phyloP scores from a whole-genome alignment of 2,888 invertebrate genomes.

The Aspidiotus destructor region DNA sequence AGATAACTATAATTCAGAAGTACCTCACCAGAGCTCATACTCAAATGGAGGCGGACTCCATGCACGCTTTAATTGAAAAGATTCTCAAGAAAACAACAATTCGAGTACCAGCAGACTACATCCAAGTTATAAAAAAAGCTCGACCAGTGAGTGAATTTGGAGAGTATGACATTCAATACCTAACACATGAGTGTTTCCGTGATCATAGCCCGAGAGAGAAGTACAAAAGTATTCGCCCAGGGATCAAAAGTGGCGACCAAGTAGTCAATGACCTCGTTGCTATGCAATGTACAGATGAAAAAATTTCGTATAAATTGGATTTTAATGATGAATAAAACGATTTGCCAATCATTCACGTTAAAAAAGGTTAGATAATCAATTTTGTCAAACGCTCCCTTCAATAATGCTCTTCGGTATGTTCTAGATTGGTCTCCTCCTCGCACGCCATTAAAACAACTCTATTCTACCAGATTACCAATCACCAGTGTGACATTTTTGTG shows the following conservation, averaged over 20 bases:
- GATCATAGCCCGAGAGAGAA: neutral
- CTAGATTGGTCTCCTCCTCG: neutral
- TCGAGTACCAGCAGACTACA: neutral
- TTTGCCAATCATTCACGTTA: neutral
- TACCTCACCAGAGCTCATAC: neutral
- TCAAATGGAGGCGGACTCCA: neutral
- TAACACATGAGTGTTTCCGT: neutral
- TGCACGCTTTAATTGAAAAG: neutral
- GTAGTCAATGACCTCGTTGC: neutral
- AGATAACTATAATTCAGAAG: neutral
- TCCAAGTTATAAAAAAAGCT: neutral
- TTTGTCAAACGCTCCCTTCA: neutral
- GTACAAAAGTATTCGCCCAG: neutral
- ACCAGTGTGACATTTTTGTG: too few relatives aligned
- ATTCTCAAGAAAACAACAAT: neutral
- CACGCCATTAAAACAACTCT: neutral
- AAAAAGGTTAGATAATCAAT: neutral
- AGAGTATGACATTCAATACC: neutral
- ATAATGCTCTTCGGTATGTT: neutral
- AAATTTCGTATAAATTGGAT: neutral
- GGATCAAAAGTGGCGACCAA: neutral
- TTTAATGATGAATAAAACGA: neutral
- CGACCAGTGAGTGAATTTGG: neutral
- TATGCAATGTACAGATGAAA: neutral
- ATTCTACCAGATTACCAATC: too few relatives aligned